A percentile compares a stretch with the other conserved stretches of the same genome.
Evolutionary conservation across 2,888 invertebrate genomes (phyloP).

Genomic region (Patella pellucida): DNA sequence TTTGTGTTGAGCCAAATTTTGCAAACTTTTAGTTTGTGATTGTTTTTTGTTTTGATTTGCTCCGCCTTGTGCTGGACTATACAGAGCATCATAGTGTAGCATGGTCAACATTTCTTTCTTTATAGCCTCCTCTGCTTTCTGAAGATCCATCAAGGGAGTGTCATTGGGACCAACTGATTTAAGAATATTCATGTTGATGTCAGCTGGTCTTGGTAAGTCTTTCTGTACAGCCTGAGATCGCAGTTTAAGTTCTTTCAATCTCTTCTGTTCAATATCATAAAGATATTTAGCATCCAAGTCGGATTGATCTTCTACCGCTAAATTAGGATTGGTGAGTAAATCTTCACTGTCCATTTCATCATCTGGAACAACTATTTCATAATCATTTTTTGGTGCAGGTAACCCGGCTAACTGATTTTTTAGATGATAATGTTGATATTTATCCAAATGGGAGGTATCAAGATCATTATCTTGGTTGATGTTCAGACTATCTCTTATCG

Average conservation of each 20-base stretch:
- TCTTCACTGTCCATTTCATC: constrained; percentile 75
- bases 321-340: constrained; percentile 70
- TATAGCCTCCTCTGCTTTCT: constrained; percentile 94
- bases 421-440: constrained; percentile 53
- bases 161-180: constrained; percentile 81
- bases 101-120: constrained; percentile 97
- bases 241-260: constrained; percentile 77
- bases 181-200: constrained; percentile 87
- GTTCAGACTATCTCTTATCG: constrained; percentile 91
- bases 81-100: constrained; percentile 89
- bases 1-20: constrained; percentile 69
- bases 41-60: constrained; percentile 55
- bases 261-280: constrained; percentile 40
- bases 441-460: constrained; percentile 46
- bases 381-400: constrained; percentile 95
- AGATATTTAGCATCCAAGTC: constrained; percentile 78
- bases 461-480: constrained; percentile 89
- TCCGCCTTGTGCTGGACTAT: constrained; percentile 77
- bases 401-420: constrained; percentile 76
- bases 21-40: constrained; percentile 61
- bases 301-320: constrained; percentile 78
- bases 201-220: constrained; percentile 85
- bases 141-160: constrained; percentile 86
- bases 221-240: constrained; percentile 91
- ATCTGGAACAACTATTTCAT: constrained; percentile 97